Evolutionary conservation across 2,888 invertebrate species (phyloP).

Genomic region (Sminthurides aquaticus): DNA sequence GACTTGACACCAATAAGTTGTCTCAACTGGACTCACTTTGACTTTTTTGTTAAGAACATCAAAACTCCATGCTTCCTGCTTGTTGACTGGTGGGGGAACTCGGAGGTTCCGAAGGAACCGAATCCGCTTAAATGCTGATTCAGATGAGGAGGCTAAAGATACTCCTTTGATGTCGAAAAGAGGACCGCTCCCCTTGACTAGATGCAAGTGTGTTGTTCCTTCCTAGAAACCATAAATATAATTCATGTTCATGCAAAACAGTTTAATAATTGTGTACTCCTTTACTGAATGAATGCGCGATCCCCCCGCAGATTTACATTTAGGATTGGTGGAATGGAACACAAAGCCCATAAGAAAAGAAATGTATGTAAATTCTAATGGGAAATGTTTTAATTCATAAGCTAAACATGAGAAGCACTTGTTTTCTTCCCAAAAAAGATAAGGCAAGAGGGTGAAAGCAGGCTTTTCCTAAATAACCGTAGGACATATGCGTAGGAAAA

Average conservation of each 20-base stretch:
- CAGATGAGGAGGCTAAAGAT: constrained; percentile 50
- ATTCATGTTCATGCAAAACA: background rate
- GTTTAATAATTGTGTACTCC: background rate
- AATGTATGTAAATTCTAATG: too few relatives aligned
- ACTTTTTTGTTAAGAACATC: constrained; percentile 60
- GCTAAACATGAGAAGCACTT: too few relatives aligned
- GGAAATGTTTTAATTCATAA: too few relatives aligned
- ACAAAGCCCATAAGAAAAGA: too few relatives aligned
- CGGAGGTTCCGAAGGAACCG: constrained; percentile 57
- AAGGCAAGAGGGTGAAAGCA: too few relatives aligned
- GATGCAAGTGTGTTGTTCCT: constrained; percentile 80
- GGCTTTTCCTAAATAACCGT: too few relatives aligned
- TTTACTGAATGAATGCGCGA: too few relatives aligned
- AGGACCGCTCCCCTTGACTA: constrained; percentile 71
- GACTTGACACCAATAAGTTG: constrained; percentile 95
- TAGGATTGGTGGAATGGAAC: background rate
- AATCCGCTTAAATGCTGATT: constrained; percentile 68
- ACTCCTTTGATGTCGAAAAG: constrained; percentile 61
- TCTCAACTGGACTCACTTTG: constrained; percentile 72
- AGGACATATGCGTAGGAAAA: too few relatives aligned
- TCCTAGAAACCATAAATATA: constrained; percentile 55
- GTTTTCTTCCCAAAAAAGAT: too few relatives aligned
- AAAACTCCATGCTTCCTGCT: constrained; percentile 51
- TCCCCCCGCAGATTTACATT: too few relatives aligned
- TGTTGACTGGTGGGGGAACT: constrained; percentile 42